These are phyloP conservation scores for Yoshiicerus persimilis DNA, from an alignment of 1,140 invertebrate species.

Conservation along the genomic window DNA sequence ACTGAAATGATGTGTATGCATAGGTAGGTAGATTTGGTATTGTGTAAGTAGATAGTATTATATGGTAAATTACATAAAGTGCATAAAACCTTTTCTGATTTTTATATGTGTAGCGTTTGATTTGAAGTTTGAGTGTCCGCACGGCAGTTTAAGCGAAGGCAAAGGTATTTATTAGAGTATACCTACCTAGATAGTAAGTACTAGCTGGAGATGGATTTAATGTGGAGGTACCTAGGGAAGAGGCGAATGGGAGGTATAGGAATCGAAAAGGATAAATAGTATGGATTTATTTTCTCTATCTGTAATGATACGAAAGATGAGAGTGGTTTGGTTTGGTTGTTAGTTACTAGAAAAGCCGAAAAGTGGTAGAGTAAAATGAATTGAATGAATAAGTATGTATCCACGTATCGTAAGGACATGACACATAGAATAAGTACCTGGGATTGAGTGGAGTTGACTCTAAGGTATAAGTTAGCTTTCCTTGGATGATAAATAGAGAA, in stretches of 20 bases:
- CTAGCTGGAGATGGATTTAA: neutral
- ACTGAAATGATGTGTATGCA: neutral
- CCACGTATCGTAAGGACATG: neutral
- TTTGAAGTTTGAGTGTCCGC: neutral
- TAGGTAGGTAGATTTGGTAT: too few relatives aligned
- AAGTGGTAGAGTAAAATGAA: neutral
- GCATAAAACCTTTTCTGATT: neutral
- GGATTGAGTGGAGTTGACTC: neutral
- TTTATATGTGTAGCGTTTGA: neutral
- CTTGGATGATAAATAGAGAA: conserved; percentile 1
- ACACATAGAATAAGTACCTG: neutral
- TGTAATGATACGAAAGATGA: neutral
- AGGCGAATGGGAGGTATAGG: neutral
- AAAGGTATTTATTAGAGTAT: neutral
- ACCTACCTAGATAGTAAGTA: neutral
- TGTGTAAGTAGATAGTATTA: too few relatives aligned
- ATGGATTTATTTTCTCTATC: conserved; percentile 1
- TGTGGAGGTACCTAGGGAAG: neutral
- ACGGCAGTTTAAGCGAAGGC: neutral
- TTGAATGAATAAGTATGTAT: neutral
- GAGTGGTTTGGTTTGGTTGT: neutral
- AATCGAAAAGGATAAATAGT: neutral
- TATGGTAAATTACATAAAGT: too few relatives aligned
- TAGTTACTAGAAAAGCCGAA: neutral
- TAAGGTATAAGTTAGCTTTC: neutral